Percentiles rank a stretch among this genome's conserved stretches.
These are phyloP conservation scores for Plecturocebus donacophilus DNA, from an alignment of 2,113 vertebrate genomes.

Conservation along the genomic window DNA sequence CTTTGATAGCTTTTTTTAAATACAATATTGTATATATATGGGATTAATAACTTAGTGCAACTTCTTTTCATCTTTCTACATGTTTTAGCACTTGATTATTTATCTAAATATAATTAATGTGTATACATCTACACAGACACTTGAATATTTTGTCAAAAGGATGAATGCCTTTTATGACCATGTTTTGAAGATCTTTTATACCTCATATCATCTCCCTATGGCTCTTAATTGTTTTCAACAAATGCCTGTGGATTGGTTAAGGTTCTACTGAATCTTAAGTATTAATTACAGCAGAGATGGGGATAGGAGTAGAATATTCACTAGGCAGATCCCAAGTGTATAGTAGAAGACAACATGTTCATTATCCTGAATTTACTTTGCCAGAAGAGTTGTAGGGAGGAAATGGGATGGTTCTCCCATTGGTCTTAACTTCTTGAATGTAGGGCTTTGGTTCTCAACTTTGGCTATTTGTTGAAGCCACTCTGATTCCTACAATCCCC, in stretches of 20 bases:
- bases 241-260: background rate
- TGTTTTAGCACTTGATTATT: background rate
- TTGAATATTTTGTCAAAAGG: background rate
- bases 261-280: background rate
- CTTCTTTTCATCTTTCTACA: background rate
- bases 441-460: background rate
- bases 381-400: background rate
- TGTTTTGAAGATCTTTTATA: background rate
- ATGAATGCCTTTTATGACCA: background rate
- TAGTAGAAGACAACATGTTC: background rate
- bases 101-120: background rate
- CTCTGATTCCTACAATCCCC: background rate
- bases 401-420: background rate
- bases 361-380: background rate
- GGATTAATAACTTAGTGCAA: background rate
- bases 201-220: background rate
- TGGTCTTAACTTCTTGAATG: background rate
- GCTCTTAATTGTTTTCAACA: background rate
- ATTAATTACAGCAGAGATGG: background rate
- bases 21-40: background rate
- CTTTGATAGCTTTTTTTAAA: background rate
- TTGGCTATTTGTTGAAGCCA: background rate
- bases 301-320: background rate
- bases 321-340: background rate
- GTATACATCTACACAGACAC: background rate